Base-by-base conservation (phyloP, 1,140 invertebrate genomes). In the Goniozus legneri region DNA sequence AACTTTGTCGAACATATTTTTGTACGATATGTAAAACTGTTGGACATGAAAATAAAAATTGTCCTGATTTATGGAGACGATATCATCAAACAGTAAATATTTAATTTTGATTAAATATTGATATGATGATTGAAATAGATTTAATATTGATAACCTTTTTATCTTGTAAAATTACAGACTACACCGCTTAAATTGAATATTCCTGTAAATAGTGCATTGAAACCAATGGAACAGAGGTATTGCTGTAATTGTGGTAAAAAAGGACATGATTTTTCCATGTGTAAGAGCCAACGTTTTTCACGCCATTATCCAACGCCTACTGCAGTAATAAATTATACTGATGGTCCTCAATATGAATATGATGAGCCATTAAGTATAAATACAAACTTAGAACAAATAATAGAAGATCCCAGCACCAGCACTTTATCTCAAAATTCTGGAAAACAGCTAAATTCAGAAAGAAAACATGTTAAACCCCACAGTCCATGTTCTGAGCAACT, bases 51-150 rank as follows among this genome's bases (percentile, higher is more conserved):
- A 51, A 60, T n/a, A 68, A 73, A 1, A 63, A 75, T 54, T 87
- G 84, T 59, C 84, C 85, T 1, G 84, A 86, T 65, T 68, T 82
- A 27, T 86, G 84, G 84, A 77, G 84, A 36, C 73, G 81, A 30
- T 86, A 84, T 67, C 83, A 85, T 56, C 77, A 80, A 37, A 86
- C 83, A 37, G 84, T 85, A 75, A 79, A 65, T 39, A 50, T 33
- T 31, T 2, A 24, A 47, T 27, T 21, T 18, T 16, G 13, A 44
- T 44, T 38, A 38, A 38, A 38, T 38, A 19, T 38, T 38, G 16
- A 42, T 41, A 32, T 32, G 39, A 33, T 44, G 14, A 43, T 37
- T 21, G 10, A 6, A 24, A 40, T n/a, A n/a, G n/a, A 24, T 10
- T 19, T 44, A 32, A 20, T 50, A 16, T 13, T 33, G n/a, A n/a